These are phyloP conservation scores for Chrosomus eos DNA, from an alignment of 2,797 vertebrate species.

Conservation along the genomic window DNA sequence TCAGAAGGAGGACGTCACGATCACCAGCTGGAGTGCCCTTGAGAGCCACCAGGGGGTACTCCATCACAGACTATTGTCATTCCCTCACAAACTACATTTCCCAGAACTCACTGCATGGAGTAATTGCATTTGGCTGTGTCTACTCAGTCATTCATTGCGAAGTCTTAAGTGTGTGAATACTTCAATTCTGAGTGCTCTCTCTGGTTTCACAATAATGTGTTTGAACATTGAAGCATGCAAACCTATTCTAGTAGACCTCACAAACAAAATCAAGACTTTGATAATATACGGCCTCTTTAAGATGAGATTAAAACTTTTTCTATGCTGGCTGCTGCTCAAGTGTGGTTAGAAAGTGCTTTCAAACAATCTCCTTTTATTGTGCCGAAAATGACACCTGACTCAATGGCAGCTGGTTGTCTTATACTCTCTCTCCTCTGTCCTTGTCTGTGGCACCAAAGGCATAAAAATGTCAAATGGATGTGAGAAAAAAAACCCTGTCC, in stretches of 20 bases:
- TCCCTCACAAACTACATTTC: too few species aligned
- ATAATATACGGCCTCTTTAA: background rate
- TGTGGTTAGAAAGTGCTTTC: conserved; percentile 4
- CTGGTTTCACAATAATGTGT: background rate
- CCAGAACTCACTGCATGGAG: too few species aligned
- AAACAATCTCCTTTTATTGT: conserved; percentile 23
- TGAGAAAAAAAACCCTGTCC: conserved; percentile 56
- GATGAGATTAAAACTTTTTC: background rate
- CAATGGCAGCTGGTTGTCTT: conserved; percentile 6
- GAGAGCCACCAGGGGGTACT: too few species aligned
- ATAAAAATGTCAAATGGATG: conserved; percentile 74
- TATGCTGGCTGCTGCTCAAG: background rate
- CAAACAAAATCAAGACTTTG: background rate
- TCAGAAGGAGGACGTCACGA: too few species aligned
- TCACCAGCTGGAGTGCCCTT: too few species aligned
- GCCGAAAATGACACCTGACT: conserved; percentile 48
- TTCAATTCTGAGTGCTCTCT: too few species aligned
- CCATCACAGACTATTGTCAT: too few species aligned
- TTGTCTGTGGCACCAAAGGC: conserved; percentile 57
- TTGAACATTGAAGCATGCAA: background rate
- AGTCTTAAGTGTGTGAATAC: too few species aligned
- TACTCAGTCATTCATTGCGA: too few species aligned
- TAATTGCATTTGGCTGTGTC: too few species aligned
- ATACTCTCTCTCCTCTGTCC: conserved; percentile 19
- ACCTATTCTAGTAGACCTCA: background rate